Evolutionary conservation across 2,888 invertebrate genomes (phyloP).

Genomic region (Tiliacea citrago): DNA sequence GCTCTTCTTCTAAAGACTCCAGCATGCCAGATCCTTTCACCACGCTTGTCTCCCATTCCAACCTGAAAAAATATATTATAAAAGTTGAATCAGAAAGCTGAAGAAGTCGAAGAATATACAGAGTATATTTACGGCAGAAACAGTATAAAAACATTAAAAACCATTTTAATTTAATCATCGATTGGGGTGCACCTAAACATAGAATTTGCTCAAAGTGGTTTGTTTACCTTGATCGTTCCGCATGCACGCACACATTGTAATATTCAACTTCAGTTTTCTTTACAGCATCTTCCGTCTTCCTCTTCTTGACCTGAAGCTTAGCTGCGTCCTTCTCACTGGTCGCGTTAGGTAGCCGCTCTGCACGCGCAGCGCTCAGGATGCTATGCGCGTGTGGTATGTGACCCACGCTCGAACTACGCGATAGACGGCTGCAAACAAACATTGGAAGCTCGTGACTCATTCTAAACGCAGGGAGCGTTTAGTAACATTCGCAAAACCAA

Average conservation of each 20-base stretch:
- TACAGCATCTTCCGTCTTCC: slow-evolving; percentile 97
- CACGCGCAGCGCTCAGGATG: slow-evolving; percentile 85
- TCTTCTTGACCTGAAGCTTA: slow-evolving; percentile 96
- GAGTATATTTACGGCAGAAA: background rate
- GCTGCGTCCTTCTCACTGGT: slow-evolving; percentile 92
- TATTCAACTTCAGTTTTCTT: slow-evolving; percentile 98
- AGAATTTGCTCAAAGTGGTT: background rate
- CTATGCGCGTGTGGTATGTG: slow-evolving; percentile 90
- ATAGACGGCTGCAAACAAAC: slow-evolving; percentile 81
- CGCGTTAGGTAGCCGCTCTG: slow-evolving; percentile 79
- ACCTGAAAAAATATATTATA: slow-evolving; percentile 81
- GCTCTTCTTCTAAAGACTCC: slow-evolving; percentile 97
- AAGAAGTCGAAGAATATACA: background rate
- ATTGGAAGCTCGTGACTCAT: slow-evolving; percentile 53
- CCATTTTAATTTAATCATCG: background rate
- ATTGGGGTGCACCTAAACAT: background rate
- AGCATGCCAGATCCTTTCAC: slow-evolving; percentile 96
- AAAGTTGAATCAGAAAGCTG: background rate
- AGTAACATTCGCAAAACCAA: slow-evolving; percentile 72
- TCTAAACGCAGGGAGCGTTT: slow-evolving; percentile 36
- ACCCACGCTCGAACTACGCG: slow-evolving; percentile 90
- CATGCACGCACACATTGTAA: slow-evolving; percentile 97
- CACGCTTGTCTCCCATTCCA: slow-evolving; percentile 98
- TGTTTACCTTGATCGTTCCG: slow-evolving; percentile 95
- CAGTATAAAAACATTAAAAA: background rate